Evolutionary conservation across 1,140 invertebrate species (phyloP).

Genomic region (Yoshiicerus persimilis): DNA sequence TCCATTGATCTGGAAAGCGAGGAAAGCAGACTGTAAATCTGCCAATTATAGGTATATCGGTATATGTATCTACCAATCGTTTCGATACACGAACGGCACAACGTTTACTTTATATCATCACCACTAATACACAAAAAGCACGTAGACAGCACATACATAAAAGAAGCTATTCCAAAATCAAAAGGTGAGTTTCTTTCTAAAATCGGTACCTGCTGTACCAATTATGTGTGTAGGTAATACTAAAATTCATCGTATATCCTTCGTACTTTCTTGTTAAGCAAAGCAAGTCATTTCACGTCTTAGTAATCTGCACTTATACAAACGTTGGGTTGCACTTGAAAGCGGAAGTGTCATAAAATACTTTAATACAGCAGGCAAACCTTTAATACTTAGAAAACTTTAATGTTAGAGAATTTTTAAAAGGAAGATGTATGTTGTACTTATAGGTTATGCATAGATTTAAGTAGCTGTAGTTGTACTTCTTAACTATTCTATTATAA

Average conservation of each 20-base stretch:
- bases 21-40: neutral
- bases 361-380: neutral
- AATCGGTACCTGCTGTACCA: neutral
- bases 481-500: neutral
- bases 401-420: neutral
- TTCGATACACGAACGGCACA: no score
- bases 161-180: neutral
- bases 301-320: neutral
- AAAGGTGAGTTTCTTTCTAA: neutral
- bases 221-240: neutral
- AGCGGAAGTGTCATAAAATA: slow-evolving; percentile 2
- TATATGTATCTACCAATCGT: neutral
- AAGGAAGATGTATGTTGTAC: neutral
- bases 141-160: neutral
- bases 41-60: neutral
- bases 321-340: neutral
- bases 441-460: neutral
- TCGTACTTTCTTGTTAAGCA: neutral
- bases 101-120: neutral
- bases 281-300: neutral
- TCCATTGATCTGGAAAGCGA: neutral
- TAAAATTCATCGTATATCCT: neutral
- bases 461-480: neutral
- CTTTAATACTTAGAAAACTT: neutral
- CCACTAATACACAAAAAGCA: neutral